Evolutionary conservation across 2,888 invertebrate genomes (phyloP).

Genomic region (Eulithis prunata): DNA sequence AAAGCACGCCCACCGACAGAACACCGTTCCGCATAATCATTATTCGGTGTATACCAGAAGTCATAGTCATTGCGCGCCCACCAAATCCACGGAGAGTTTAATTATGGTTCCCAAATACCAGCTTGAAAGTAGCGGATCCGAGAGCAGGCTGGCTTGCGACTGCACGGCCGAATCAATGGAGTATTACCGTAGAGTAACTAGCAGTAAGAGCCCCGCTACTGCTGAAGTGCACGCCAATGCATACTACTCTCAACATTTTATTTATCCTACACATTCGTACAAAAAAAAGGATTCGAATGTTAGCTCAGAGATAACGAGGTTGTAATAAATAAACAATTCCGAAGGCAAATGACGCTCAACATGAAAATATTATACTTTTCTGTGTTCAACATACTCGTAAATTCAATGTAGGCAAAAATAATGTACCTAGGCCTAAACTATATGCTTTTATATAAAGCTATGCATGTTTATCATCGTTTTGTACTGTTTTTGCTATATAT

Average conservation of each 20-base stretch:
- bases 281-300: slow-evolving; percentile 82
- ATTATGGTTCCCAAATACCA: slow-evolving; percentile 87
- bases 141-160: slow-evolving; percentile 89
- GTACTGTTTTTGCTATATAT: slow-evolving; percentile 25
- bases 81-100: slow-evolving; percentile 93
- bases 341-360: slow-evolving; percentile 54
- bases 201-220: slow-evolving; percentile 66
- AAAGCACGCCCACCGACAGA: slow-evolving; percentile 77
- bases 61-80: slow-evolving; percentile 85
- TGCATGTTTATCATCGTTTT: slow-evolving; percentile 18
- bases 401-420: slow-evolving; percentile 31
- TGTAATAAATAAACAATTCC: slow-evolving; percentile 63
- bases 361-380: slow-evolving; percentile 14
- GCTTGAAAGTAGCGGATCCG: slow-evolving; percentile 84
- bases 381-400: slow-evolving; percentile 51
- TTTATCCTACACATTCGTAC: slow-evolving; percentile 79
- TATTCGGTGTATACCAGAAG: slow-evolving; percentile 78
- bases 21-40: slow-evolving; percentile 65
- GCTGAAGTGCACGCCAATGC: slow-evolving; percentile 63
- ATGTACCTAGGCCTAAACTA: slow-evolving; percentile 35
- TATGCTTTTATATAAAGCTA: slow-evolving; percentile 17
- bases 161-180: slow-evolving; percentile 82
- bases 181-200: slow-evolving; percentile 68
- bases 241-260: slow-evolving; percentile 77
- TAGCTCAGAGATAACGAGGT: slow-evolving; percentile 89